Evolutionary conservation across 2,113 vertebrate species (phyloP).

Genomic region (Phylloscopus trochiloides): DNA sequence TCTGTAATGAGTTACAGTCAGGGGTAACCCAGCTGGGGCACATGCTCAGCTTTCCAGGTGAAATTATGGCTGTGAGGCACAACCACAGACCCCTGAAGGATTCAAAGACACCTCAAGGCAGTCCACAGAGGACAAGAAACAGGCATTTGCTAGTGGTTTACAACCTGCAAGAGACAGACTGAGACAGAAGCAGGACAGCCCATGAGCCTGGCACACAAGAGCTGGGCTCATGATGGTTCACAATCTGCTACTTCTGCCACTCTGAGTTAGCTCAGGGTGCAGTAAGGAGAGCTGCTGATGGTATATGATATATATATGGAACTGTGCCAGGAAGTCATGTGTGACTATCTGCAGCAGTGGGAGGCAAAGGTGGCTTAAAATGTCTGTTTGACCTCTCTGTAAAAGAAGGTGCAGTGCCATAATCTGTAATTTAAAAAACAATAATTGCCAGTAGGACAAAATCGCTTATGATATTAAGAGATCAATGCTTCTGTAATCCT

Average conservation of each 20-base stretch:
- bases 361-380: not conserved
- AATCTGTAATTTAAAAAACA: not conserved
- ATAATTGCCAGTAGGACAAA: not conserved
- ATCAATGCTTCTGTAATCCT: not conserved
- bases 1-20: not conserved
- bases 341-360: not conserved
- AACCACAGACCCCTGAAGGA: not conserved
- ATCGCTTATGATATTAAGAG: not conserved
- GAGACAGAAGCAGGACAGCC: not conserved
- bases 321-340: not conserved
- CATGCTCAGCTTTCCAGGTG: not conserved
- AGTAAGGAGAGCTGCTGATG: not conserved
- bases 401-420: not conserved
- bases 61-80: not conserved
- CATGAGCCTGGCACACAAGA: not conserved
- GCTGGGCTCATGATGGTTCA: not conserved
- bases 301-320: not conserved
- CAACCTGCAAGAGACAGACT: constrained; percentile 9
- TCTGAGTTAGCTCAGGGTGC: not conserved
- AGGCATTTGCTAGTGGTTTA: not conserved
- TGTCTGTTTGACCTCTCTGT: not conserved
- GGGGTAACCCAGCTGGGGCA: not conserved
- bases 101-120: not conserved
- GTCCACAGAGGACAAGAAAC: not conserved
- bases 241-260: constrained; percentile 46